Conservation (phyloP, 2,888 invertebrate genomes). For the Lagria hirta region DNA sequence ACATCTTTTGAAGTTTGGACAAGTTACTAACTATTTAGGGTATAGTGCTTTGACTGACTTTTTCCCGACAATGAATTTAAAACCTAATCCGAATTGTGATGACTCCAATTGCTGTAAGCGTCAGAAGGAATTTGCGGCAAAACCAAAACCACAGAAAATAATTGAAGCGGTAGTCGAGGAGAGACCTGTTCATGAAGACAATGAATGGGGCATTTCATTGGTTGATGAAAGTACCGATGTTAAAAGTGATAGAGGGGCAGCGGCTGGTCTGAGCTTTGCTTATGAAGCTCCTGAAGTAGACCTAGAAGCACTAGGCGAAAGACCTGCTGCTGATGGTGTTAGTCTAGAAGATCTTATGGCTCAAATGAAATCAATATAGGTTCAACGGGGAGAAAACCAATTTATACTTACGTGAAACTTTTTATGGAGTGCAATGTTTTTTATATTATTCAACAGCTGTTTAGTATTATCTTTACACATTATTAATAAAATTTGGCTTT, state of each 20-base stretch:
- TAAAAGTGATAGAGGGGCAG: slow-evolving; percentile 40
- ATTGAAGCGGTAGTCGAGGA: slow-evolving; percentile 56
- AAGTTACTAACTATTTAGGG: slow-evolving; percentile 88
- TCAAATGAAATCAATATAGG: slow-evolving; percentile 85
- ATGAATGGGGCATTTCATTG: slow-evolving; percentile 79
- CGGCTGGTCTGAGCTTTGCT: slow-evolving; percentile 65
- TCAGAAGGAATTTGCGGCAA: slow-evolving; percentile 64
- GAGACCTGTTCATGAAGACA: slow-evolving; percentile 74
- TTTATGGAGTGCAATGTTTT: no score
- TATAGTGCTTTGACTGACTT: slow-evolving; percentile 96
- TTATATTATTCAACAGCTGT: no score
- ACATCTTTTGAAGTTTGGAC: slow-evolving; percentile 85
- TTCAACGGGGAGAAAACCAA: no score
- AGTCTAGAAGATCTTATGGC: slow-evolving; percentile 90
- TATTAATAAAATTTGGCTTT: no score
- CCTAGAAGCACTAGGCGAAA: slow-evolving; percentile 50
- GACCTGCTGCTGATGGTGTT: slow-evolving; percentile 50
- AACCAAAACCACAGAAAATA: slow-evolving; percentile 59
- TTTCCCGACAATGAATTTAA: slow-evolving; percentile 91
- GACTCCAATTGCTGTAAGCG: slow-evolving; percentile 73
- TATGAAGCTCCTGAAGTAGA: slow-evolving; percentile 49
- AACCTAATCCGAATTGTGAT: slow-evolving; percentile 90
- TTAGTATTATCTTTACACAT: no score
- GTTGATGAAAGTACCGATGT: slow-evolving; percentile 68
- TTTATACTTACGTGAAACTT: slow-evolving; percentile 1